Percentiles rank a stretch among this genome's conserved stretches.
Evolutionary conservation across 2,113 vertebrate genomes (phyloP).

Genomic region (Xyrauchen texanus): DNA sequence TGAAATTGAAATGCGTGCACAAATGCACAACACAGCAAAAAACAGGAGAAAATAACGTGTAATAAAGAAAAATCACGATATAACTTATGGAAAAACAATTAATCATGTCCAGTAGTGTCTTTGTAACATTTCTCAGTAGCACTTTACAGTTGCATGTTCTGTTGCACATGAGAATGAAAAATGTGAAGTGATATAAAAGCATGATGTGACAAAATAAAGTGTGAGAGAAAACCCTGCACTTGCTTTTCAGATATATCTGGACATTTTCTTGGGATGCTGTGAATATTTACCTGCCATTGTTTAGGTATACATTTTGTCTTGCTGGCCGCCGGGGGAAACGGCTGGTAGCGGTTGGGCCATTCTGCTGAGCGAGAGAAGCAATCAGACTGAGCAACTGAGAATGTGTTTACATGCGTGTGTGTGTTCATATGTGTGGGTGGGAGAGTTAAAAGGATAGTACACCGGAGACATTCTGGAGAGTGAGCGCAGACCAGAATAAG

Average conservation of each 20-base stretch:
- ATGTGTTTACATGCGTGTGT: not conserved
- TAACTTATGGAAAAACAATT: no score
- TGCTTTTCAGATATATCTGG: not conserved
- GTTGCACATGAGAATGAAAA: no score
- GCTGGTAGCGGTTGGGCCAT: slow-evolving; percentile 79
- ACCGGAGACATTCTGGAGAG: no score
- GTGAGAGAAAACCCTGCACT: not conserved
- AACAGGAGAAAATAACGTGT: no score
- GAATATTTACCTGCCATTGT: slow-evolving; percentile 74
- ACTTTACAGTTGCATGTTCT: no score
- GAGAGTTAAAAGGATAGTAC: not conserved
- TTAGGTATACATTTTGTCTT: slow-evolving; percentile 84
- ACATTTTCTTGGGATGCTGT: not conserved
- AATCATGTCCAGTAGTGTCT: no score
- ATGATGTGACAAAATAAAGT: not conserved
- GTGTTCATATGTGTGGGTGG: not conserved
- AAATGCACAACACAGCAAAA: no score
- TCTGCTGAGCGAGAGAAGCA: slow-evolving; percentile 79
- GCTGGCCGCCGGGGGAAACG: slow-evolving; percentile 80
- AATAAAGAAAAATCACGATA: no score
- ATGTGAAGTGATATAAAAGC: not conserved
- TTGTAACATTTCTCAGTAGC: no score
- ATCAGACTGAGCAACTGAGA: slow-evolving; percentile 47
- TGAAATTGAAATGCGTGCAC: no score
- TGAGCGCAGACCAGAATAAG: no score